A percentile compares a stretch with the other conserved stretches of the same genome.
These are phyloP conservation scores for Bellardia pandia DNA, from an alignment of 2,888 invertebrate species.

Conservation along the genomic window DNA sequence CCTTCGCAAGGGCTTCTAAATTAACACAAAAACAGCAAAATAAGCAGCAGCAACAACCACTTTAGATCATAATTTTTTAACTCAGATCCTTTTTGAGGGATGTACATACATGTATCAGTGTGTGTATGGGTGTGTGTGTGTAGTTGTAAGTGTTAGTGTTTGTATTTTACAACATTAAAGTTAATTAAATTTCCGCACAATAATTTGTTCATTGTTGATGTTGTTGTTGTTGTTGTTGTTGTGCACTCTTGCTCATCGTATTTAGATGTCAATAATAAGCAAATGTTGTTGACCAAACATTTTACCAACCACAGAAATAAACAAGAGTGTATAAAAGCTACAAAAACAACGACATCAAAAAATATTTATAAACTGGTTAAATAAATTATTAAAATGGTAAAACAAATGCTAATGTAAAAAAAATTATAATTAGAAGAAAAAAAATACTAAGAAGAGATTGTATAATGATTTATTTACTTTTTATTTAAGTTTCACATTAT, in stretches of 20 bases:
- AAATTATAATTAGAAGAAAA: constrained; percentile 7
- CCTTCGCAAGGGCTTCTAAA: constrained; percentile 8
- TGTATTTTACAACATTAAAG: constrained; percentile 44
- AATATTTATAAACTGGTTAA: constrained; percentile 36
- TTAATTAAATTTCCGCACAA: constrained; percentile 68
- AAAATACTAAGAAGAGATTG: not conserved
- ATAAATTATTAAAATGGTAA: constrained; percentile 47
- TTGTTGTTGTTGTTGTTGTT: constrained; percentile 4
- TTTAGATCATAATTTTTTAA: constrained; percentile 55
- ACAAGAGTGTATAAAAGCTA: constrained; percentile 22
- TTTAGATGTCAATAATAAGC: constrained; percentile 65
- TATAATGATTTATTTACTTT: constrained; percentile 2
- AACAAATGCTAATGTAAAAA: constrained; percentile 21
- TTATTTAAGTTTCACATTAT: not conserved
- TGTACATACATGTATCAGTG: not conserved
- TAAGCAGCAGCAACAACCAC: not conserved
- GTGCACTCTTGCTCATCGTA: not conserved
- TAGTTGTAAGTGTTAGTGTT: not conserved
- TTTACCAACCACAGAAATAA: constrained; percentile 58
- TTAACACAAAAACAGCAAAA: constrained; percentile 22
- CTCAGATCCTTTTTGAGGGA: constrained; percentile 18
- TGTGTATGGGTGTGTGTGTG: not conserved
- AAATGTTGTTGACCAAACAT: constrained; percentile 54
- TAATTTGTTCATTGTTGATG: constrained; percentile 27
- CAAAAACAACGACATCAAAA: not conserved